Percentiles rank a stretch among this genome's conserved stretches.
Conservation (phyloP, 2,113 vertebrate genomes). For the Mohoua ochrocephala region DNA sequence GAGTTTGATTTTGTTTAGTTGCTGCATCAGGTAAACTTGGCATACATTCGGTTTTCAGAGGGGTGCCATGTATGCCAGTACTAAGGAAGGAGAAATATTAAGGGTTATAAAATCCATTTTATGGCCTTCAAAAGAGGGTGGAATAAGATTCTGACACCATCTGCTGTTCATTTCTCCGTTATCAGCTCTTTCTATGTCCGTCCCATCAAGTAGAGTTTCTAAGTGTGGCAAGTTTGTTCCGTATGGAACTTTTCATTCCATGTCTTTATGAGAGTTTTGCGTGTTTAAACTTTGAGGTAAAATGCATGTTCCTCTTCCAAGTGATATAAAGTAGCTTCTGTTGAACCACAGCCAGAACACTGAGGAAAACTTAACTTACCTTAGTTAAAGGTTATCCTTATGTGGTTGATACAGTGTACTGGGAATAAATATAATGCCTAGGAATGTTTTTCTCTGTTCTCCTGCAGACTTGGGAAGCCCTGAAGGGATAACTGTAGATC, state of each 20-base stretch:
- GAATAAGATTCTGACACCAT: neutral
- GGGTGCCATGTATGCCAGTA: neutral
- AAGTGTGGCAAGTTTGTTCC: neutral
- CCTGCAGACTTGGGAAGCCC: conserved; percentile 83
- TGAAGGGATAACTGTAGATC: conserved; percentile 89
- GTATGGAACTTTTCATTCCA: neutral
- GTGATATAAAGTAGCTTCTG: neutral
- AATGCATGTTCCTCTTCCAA: neutral
- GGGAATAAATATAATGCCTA: neutral
- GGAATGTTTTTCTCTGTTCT: neutral
- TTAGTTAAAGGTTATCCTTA: neutral
- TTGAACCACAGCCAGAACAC: neutral
- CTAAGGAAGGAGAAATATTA: neutral
- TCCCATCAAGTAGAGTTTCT: neutral
- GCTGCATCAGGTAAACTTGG: neutral
- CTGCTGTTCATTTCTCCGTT: neutral
- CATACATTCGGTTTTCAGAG: neutral
- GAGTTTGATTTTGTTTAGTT: neutral
- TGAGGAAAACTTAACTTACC: neutral
- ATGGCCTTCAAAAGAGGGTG: neutral
- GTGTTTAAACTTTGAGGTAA: neutral
- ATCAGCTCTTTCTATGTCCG: neutral
- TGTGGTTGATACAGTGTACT: neutral
- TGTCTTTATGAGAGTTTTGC: neutral
- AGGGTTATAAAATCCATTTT: neutral